phyloP scores from a whole-genome alignment of 37 sponge, comb jelly and placozoan genomes.

The Halisarca cf. caerulea region DNA sequence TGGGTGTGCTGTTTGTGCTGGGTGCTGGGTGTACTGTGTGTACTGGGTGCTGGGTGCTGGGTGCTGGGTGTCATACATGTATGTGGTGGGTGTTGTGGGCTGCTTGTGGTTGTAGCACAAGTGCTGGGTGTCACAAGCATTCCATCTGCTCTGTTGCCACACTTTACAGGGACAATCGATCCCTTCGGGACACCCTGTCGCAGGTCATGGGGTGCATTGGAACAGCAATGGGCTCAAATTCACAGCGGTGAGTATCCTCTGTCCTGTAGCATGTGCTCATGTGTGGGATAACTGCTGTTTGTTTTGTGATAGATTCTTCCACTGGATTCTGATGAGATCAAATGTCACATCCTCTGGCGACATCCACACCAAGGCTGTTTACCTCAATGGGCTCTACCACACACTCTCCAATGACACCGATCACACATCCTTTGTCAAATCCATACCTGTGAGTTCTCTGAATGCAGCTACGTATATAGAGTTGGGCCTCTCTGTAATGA shows the following conservation, averaged over 20 bases:
- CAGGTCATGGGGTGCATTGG: constrained; percentile 9
- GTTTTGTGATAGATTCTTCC: constrained; percentile 48
- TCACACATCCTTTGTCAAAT: background rate
- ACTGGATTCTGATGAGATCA: constrained; percentile 63
- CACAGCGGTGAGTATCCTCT: background rate
- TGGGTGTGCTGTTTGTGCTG: no score
- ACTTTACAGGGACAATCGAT: background rate
- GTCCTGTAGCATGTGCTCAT: background rate
- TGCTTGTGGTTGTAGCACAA: no score
- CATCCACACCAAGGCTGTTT: constrained; percentile 52
- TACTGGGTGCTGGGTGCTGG: no score
- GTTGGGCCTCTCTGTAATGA: no score
- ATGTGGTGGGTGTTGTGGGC: no score
- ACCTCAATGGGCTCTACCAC: constrained; percentile 67
- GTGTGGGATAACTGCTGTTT: no score
- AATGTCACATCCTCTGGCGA: constrained; percentile 35
- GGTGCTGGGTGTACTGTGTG: no score
- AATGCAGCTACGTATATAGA: no score
- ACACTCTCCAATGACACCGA: constrained; percentile 15
- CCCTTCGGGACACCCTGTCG: background rate
- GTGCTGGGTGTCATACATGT: no score
- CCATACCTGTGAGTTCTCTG: constrained; percentile 41
- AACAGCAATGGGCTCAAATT: background rate
- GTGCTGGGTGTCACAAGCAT: no score
- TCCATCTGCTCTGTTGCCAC: no score